A percentile compares a stretch with the other conserved stretches of the same genome.
phyloP scores from a whole-genome alignment of 2,888 invertebrate species.

The Cephus pulcher region DNA sequence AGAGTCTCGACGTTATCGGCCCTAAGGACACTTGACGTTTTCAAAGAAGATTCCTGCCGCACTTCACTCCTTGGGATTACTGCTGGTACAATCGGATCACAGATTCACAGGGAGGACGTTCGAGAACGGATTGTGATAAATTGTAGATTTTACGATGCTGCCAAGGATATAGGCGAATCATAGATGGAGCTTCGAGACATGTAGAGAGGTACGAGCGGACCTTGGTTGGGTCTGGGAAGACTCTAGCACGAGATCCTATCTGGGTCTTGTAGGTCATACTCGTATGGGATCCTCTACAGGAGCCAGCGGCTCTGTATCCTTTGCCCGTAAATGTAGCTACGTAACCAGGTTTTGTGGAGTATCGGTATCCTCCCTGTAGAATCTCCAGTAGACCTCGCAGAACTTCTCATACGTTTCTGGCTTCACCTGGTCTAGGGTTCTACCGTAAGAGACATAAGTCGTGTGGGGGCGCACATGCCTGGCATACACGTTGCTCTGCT shows the following conservation, averaged over 20 bases:
- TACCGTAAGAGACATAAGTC: slow-evolving; percentile 51
- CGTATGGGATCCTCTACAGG: background rate
- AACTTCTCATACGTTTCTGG: background rate
- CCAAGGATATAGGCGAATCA: background rate
- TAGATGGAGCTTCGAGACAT: background rate
- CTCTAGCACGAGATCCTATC: background rate
- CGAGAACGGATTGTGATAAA: background rate
- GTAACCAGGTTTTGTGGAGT: background rate
- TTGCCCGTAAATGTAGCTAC: background rate
- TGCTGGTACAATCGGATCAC: background rate
- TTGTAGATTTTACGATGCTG: background rate
- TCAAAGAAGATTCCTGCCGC: slow-evolving; percentile 26
- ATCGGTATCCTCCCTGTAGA: background rate
- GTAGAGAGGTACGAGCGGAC: background rate
- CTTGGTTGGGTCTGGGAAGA: background rate
- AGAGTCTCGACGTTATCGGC: background rate
- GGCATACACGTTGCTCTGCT: slow-evolving; percentile 37
- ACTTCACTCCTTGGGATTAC: slow-evolving; percentile 26
- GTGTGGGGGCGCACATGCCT: slow-evolving; percentile 46
- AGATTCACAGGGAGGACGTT: background rate
- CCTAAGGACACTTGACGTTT: slow-evolving; percentile 18
- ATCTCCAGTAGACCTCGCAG: background rate
- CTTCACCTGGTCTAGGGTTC: background rate
- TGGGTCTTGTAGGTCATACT: background rate
- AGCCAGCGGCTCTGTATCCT: background rate